Conservation (phyloP, 2,797 vertebrate species). For the Mormyrops attenuatus region DNA sequence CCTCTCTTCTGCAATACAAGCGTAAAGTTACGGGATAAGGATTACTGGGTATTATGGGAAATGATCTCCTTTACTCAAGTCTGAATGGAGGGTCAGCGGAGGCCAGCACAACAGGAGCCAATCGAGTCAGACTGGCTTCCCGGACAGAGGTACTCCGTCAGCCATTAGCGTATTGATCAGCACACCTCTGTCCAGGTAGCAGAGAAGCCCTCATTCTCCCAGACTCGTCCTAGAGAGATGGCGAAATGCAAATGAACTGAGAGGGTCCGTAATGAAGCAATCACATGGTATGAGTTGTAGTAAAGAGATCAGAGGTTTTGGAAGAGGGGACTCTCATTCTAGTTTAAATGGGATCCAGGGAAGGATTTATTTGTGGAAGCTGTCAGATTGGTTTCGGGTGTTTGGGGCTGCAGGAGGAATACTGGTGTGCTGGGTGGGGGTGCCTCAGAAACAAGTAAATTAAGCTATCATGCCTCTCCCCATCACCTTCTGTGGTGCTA, state of each 20-base stretch:
- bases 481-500: not conserved
- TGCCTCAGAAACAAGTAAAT: slow-evolving; percentile 16
- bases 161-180: slow-evolving; percentile 59
- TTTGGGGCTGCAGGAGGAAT: not conserved
- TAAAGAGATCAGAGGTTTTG: slow-evolving; percentile 8
- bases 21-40: not conserved
- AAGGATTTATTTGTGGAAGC: slow-evolving; percentile 25
- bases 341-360: not conserved
- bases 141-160: slow-evolving; percentile 53
- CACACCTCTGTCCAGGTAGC: slow-evolving; percentile 27
- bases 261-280: slow-evolving; percentile 22
- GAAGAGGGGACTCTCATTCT: not conserved
- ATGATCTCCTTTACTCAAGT: not conserved
- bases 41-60: not conserved
- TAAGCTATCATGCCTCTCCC: slow-evolving; percentile 9
- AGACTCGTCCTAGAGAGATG: not conserved
- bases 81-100: slow-evolving; percentile 22
- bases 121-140: slow-evolving; percentile 49
- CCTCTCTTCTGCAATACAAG: not conserved
- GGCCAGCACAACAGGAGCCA: slow-evolving; percentile 30
- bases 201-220: slow-evolving; percentile 50
- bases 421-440: not conserved
- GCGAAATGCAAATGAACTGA: slow-evolving; percentile 19
- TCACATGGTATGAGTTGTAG: not conserved
- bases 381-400: not conserved